These are phyloP conservation scores for Catalaphyllia jardinei DNA, from an alignment of 64 coral and sea anemone species.

Conservation along the genomic window DNA sequence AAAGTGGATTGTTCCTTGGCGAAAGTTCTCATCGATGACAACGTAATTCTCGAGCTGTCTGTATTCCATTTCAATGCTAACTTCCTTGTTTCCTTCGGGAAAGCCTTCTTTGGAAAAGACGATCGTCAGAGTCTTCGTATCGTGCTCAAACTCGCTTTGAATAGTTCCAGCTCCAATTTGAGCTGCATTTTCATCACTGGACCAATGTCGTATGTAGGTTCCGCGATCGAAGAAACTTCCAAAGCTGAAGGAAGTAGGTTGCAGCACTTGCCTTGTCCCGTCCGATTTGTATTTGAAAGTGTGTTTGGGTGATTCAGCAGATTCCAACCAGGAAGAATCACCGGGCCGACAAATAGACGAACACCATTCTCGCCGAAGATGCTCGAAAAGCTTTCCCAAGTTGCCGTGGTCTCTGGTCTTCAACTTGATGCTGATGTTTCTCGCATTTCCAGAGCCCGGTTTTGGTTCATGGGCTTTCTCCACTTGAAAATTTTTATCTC, in stretches of 20 bases:
- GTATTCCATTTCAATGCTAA: constrained; percentile 78
- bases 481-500: neutral
- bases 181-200: neutral
- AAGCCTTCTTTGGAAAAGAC: constrained; percentile 10
- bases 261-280: constrained; percentile 39
- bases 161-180: constrained; percentile 25
- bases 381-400: constrained; percentile 41
- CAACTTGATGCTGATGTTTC: constrained; percentile 14
- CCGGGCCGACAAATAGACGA: constrained; percentile 25
- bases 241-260: constrained; percentile 47
- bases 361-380: constrained; percentile 61
- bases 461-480: neutral
- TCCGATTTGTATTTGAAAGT: constrained; percentile 46
- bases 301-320: constrained; percentile 28
- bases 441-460: neutral
- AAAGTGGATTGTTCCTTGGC: neutral
- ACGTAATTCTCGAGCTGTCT: constrained; percentile 78
- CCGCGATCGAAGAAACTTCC: constrained; percentile 71
- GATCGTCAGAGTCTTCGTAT: constrained; percentile 36
- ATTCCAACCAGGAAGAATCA: constrained; percentile 66
- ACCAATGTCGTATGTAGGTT: constrained; percentile 66
- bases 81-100: constrained; percentile 14
- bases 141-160: constrained; percentile 60
- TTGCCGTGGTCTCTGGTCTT: constrained; percentile 1
- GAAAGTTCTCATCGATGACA: constrained; percentile 55